Base-by-base conservation (phyloP, 1,140 invertebrate genomes). In the Cherax quadricarinatus region DNA sequence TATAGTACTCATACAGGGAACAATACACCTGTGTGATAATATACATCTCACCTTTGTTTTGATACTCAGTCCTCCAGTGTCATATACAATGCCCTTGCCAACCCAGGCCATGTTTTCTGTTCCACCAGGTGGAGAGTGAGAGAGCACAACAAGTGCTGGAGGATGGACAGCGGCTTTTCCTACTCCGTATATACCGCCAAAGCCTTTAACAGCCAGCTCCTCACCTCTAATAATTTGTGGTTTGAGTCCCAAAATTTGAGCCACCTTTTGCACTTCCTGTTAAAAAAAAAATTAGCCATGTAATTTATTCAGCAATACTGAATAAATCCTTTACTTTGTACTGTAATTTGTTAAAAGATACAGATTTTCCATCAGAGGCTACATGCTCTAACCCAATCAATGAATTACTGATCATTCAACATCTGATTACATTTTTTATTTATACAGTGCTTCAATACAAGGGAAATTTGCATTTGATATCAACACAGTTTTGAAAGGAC, bases 61-160 rank as follows among this genome's bases (percentile, higher is more conserved):
- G 94, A 99, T 98, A 95, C 97, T 98, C 73, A 99, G 96, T 41
- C 98, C 98, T 94, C 98, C 98, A 94, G 98, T 98, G 94, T 99
- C 98, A 95, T 98, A 99, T 10, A 98, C 98, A 94, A 99, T 98
- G 82, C 96, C 98, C 97, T 99, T 99, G 53, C 98, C 98, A 80
- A 99, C 98, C 97, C 98, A 98, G 4, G 98, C 98, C 90, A 98
- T 96, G 5, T 96, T 97, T 94, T 97, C 96, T 21, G 96, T 96
- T 16, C 97, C 97, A 6, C 96, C 96, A 24, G 96, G 96, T 30
- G 95, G 96, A 41, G 93, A 94, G 95, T 98, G 96, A 86, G 97
- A 97, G 21, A 98, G 95, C 10, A 97, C 96, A 10, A 97, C 97
- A 4, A 99, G 95, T 1, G 98, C 98, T 21, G 98, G 98, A 0